Base-by-base conservation (phyloP, 2,888 invertebrate species). In the Atethmia centrago region DNA sequence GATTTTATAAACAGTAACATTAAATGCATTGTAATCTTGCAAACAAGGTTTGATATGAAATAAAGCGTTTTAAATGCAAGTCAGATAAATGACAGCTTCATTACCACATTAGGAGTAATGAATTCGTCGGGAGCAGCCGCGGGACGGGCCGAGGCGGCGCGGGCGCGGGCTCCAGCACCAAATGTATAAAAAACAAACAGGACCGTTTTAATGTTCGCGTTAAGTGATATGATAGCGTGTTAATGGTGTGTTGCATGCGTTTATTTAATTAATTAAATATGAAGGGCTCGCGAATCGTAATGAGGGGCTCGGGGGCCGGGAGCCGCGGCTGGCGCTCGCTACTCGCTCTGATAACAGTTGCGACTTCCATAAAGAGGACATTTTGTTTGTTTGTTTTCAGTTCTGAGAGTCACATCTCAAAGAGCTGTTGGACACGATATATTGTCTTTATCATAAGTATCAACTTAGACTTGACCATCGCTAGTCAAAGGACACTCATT, bases 241-340 rank as follows among this genome's bases (percentile, higher is more conserved):
- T 90, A 92, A 92, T 91, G 90, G 90, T 83, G 87, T 89, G 87
- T 88, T 90, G 88, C 88, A 89, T 90, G 88, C 86, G 88, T 90
- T 90, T 89, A 88, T 89, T 91, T 91, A 91, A 91, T 92, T 92
- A 91, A 92, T 92, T 92, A 91, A 89, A 89, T 90, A 90, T 88
- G 87, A 90, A 90, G 88, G 88, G 84, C 73, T 85, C 85, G 90
- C 89, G 83, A 85, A 88, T 88, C 88, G 87, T 88, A 91, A 92
- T 90, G 88, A 78, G 84, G 85, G 51, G 49, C 47, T 56, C 36
- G n/a, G n/a, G 7, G 21, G 28, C 42, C 28, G 40, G 25, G 51
- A 40, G 31, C 19, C 51, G 40, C 31, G 55, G 36, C 16, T 12
- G 47, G 9, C 36, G 40, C 59, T 64, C 68, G 40, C 21, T 28